phyloP scores from a whole-genome alignment of 1,140 invertebrate species.

The Magallana angulata region DNA sequence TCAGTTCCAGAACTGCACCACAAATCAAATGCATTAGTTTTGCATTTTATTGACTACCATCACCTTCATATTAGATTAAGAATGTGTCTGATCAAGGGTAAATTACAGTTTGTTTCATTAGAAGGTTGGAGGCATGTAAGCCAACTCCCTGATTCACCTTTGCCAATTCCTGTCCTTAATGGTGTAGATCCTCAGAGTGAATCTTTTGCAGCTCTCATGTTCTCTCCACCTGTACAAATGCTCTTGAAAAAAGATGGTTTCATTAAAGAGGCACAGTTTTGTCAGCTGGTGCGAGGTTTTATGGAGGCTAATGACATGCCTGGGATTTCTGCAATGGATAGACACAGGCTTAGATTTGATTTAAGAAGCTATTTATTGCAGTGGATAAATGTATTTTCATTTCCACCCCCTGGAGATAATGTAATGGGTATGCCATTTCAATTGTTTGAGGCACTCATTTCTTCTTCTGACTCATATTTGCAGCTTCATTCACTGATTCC shows the following conservation, averaged over 20 bases:
- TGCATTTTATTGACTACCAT: conserved; percentile 27
- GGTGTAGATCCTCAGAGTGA: conserved; percentile 3
- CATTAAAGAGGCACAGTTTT: neutral
- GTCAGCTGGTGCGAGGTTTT: neutral
- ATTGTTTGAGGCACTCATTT: neutral
- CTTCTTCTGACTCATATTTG: neutral
- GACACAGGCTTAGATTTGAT: neutral
- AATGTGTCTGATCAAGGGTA: neutral
- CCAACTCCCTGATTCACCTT: neutral
- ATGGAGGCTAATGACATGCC: conserved; percentile 16
- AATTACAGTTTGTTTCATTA: neutral
- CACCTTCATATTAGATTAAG: neutral
- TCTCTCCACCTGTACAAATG: neutral
- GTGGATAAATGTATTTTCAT: conserved; percentile 9
- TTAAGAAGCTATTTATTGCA: neutral
- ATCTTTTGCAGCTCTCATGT: neutral
- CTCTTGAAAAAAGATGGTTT: conserved; percentile 9
- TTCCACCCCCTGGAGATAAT: conserved; percentile 18
- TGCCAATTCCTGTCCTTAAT: neutral
- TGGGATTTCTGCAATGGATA: conserved; percentile 11
- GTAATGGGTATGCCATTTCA: neutral
- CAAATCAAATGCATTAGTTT: neutral
- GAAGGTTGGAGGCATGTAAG: neutral
- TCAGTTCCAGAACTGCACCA: conserved; percentile 25
- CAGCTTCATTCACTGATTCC: neutral